These are phyloP conservation scores for Salmo trutta DNA, from an alignment of 2,797 vertebrate species.

Conservation along the genomic window DNA sequence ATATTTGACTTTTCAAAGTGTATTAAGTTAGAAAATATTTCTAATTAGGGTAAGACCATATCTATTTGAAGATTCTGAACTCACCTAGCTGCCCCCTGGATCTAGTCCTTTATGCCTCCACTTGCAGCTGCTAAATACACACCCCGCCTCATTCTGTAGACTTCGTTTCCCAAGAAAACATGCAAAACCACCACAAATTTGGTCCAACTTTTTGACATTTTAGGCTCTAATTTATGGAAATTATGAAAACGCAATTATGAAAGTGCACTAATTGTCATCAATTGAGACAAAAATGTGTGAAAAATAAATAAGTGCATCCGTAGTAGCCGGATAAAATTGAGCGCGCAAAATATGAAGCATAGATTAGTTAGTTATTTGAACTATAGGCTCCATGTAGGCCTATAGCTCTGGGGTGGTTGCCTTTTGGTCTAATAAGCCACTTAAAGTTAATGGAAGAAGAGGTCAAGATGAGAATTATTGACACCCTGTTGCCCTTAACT, in stretches of 20 bases:
- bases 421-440: conserved; percentile 88
- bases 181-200: too few species aligned
- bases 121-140: too few species aligned
- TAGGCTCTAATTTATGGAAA: not conserved
- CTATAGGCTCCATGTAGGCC: not conserved
- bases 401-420: conserved; percentile 47
- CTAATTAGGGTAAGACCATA: not conserved
- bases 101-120: too few species aligned
- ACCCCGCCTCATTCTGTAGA: too few species aligned
- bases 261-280: not conserved
- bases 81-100: too few species aligned
- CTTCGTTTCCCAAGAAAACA: too few species aligned
- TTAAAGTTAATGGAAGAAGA: conserved; percentile 91
- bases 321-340: conserved; percentile 31
- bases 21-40: not conserved
- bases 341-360: conserved; percentile 51
- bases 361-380: conserved; percentile 29
- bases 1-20: not conserved
- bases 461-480: conserved; percentile 94
- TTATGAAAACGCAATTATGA: not conserved
- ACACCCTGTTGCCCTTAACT: conserved; percentile 94
- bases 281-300: not conserved
- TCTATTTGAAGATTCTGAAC: too few species aligned
- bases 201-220: not conserved
- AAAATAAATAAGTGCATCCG: not conserved